Percentiles rank a stretch among this genome's conserved stretches.
Conservation (phyloP, 2,888 invertebrate species). For the Caenorhabditis macrosperma region DNA sequence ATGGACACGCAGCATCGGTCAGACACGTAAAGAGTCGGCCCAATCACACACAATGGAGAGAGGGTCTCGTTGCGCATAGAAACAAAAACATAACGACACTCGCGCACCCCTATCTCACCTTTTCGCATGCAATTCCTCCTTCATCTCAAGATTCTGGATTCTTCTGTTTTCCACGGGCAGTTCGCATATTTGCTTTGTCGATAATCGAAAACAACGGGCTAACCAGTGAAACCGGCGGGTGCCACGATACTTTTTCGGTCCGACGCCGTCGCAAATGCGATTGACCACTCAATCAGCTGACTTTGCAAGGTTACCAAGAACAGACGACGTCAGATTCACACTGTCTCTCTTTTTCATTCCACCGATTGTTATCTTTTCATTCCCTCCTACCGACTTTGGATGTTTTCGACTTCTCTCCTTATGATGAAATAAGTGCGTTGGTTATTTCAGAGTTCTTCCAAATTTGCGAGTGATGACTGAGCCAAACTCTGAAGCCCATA, state of each 20-base stretch:
- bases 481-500: conserved; percentile 5
- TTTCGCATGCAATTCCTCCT: conserved; percentile 27
- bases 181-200: conserved; percentile 16
- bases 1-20: conserved; percentile 50
- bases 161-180: background rate
- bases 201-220: conserved; percentile 1
- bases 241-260: background rate
- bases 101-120: conserved; percentile 41
- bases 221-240: background rate
- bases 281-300: conserved; percentile 6
- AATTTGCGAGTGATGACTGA: conserved; percentile 17
- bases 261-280: background rate
- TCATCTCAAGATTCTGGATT: conserved; percentile 19
- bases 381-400: background rate
- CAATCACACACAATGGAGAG: conserved; percentile 35
- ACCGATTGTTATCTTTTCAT: background rate
- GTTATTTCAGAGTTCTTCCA: background rate
- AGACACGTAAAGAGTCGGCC: conserved; percentile 47
- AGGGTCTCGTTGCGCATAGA: conserved; percentile 48
- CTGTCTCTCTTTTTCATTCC: background rate
- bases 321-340: background rate
- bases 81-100: conserved; percentile 54
- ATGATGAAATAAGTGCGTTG: too few relatives aligned
- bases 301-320: background rate
- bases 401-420: too few relatives aligned